Conservation (phyloP, 2,113 vertebrate species). For the human region GRCh38 chr6:167962001-167962500, state of each 20-base stretch:
- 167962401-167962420: background rate
- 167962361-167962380: background rate
- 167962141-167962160: background rate
- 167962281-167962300: background rate
- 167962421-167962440: slow-evolving; percentile 93
- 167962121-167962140: background rate
- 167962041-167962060: no score
- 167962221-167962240: background rate
- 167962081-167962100: background rate
- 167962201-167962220: background rate
- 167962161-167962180: background rate
- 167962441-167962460: slow-evolving; percentile 95
- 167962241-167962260: background rate
- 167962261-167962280: background rate
- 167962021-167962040: background rate
- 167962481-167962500: slow-evolving; percentile 95
- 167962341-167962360: background rate
- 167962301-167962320: background rate
- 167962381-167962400: background rate
- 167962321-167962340: background rate
- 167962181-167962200: background rate
- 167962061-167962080: accelerated
- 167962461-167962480: slow-evolving; percentile 96
- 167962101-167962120: background rate
- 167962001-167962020: background rate